Evolutionary conservation across 2,888 invertebrate genomes (phyloP), one percentile per base, ranked within the genome.

Genomic region (Hypomecis punctinalis): DNA sequence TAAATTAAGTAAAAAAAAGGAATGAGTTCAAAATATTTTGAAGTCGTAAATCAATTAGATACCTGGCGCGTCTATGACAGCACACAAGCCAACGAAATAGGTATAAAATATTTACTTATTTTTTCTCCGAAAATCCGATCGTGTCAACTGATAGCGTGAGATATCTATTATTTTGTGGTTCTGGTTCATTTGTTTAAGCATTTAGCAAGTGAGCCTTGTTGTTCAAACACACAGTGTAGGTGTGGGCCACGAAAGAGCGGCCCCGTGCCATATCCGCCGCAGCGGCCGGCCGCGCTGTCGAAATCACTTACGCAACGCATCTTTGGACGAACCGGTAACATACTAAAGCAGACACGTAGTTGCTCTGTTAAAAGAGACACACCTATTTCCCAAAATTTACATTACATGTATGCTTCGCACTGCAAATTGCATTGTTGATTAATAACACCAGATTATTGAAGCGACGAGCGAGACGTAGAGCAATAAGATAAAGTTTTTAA

Each of bases 231-330:
- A 67, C 73, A 82, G 84, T 81, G 85, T 89, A 81, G 90, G 89
- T 82, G 89, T 88, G 83, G 82, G 79, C 86, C 79, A 78, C 81
- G 87, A 88, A 88, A 86, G 84, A 88, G 76, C 83, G 91, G 85
- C 91, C 91, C 91, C 89, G 91, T 90, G 89, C 91, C 82, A 90
- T 91, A 91, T 92, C 89, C 83, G 80, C 75, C 67, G 66, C 56
- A 51, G 52, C 53, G 43, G 58, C 63, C 74, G 80, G 79, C 76
- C 80, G 80, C 81, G 76, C 82, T 91, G 88, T 89, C 79, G 92
- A 88, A 91, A 92, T 85, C 77, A 78, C 82, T 91, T 90, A 81
- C 88, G 86, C 85, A 91, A 91, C 80, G 72, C 78, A 76, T 84
- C 84, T 89, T 86, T 81, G 80, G 85, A 86, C 85, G 81, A 81